Evolutionary conservation across 2,113 vertebrate genomes (phyloP).

Genomic region (Xenopus laevis): DNA sequence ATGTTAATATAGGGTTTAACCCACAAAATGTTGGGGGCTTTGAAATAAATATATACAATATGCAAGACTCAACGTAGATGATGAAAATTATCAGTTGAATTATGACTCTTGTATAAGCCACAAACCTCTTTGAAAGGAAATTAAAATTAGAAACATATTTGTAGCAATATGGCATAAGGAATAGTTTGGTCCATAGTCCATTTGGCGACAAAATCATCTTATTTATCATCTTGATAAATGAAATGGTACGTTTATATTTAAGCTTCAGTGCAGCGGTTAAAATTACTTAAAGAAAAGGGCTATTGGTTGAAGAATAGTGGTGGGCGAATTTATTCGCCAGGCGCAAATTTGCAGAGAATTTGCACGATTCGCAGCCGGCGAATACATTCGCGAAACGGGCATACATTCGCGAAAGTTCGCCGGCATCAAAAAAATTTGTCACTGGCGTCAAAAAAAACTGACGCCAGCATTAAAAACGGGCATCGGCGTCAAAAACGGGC

Average conservation of each 20-base stretch:
- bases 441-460: no score
- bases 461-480: no score
- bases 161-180: slow-evolving; percentile 31
- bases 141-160: slow-evolving; percentile 45
- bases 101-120: slow-evolving; percentile 26
- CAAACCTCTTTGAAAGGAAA: slow-evolving; percentile 36
- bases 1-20: slow-evolving; percentile 32
- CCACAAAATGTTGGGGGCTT: slow-evolving; percentile 22
- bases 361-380: no score
- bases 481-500: no score
- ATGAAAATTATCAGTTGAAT: slow-evolving; percentile 32
- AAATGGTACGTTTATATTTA: slow-evolving; percentile 23
- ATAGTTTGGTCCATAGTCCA: slow-evolving; percentile 7
- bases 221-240: slow-evolving; percentile 34
- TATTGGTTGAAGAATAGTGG: slow-evolving; percentile 1
- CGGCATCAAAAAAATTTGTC: no score
- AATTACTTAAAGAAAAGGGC: slow-evolving; percentile 14
- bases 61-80: slow-evolving; percentile 29
- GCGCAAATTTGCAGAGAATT: no score
- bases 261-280: slow-evolving; percentile 5
- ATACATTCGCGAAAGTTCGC: no score
- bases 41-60: slow-evolving; percentile 40
- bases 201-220: slow-evolving; percentile 36
- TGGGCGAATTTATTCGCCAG: no score
- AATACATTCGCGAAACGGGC: no score